Evolutionary conservation across 1,140 invertebrate species (phyloP).

Genomic region (Drosophila dunni): DNA sequence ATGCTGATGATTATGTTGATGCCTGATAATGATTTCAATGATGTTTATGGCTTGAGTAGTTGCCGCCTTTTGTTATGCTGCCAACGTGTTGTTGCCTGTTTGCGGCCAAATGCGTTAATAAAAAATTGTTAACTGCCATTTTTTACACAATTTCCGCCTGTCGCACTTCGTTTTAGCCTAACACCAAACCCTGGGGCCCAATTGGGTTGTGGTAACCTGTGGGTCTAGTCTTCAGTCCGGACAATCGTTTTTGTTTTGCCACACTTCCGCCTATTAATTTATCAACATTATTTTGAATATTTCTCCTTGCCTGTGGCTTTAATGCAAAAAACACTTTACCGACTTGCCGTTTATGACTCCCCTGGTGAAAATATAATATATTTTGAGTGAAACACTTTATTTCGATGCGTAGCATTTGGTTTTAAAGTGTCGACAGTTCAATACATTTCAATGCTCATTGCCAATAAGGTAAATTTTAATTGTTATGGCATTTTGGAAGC

Average conservation of each 20-base stretch:
- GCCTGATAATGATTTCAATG: slow-evolving; percentile 65
- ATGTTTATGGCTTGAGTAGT: slow-evolving; percentile 64
- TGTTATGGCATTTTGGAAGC: neutral
- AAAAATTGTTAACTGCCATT: slow-evolving; percentile 80
- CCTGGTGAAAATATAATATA: neutral
- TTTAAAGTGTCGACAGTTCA: no score
- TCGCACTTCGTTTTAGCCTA: slow-evolving; percentile 32
- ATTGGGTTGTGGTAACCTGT: slow-evolving; percentile 40
- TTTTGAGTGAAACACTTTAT: slow-evolving; percentile 5
- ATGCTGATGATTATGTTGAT: slow-evolving; percentile 46
- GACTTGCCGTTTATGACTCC: slow-evolving; percentile 27
- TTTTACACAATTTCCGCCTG: slow-evolving; percentile 72
- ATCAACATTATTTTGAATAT: slow-evolving; percentile 65
- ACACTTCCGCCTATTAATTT: slow-evolving; percentile 70
- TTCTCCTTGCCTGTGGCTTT: slow-evolving; percentile 32
- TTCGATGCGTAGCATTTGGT: neutral
- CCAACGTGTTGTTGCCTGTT: slow-evolving; percentile 4
- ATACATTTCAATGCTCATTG: no score
- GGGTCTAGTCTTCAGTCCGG: slow-evolving; percentile 5
- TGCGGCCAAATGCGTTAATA: slow-evolving; percentile 60
- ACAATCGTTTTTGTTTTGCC: slow-evolving; percentile 3
- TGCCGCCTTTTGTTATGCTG: slow-evolving; percentile 36
- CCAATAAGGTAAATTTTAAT: neutral
- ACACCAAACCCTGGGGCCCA: slow-evolving; percentile 6
- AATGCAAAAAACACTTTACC: slow-evolving; percentile 27